Conservation (phyloP, 2,797 vertebrate genomes). For the Lacerta bilineata region DNA sequence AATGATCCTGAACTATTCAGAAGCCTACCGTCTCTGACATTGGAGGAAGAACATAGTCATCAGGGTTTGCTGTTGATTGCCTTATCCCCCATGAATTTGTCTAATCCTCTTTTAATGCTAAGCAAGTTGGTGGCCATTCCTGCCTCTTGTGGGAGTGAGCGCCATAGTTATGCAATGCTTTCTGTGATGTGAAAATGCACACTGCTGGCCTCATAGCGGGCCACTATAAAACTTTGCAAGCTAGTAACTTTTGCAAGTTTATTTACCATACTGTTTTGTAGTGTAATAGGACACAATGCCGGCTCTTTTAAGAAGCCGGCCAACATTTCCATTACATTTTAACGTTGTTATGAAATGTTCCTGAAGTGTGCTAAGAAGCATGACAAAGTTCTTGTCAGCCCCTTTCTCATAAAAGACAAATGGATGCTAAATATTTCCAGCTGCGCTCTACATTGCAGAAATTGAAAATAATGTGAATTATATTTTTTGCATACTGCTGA, state of each 20-base stretch:
- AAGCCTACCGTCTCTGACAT: background rate
- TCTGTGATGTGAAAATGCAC: too few relatives aligned
- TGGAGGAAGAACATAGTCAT: too few relatives aligned
- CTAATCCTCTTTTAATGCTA: too few relatives aligned
- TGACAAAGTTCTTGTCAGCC: constrained; percentile 61
- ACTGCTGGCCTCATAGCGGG: too few relatives aligned
- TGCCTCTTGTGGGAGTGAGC: too few relatives aligned
- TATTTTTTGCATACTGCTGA: constrained; percentile 37
- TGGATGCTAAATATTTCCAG: constrained; percentile 65
- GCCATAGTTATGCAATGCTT: too few relatives aligned
- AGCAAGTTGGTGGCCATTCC: too few relatives aligned
- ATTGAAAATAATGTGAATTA: constrained; percentile 40
- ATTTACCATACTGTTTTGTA: too few relatives aligned
- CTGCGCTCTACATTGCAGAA: constrained; percentile 59
- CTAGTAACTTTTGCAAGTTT: too few relatives aligned
- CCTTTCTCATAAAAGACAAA: constrained; percentile 59
- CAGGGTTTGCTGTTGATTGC: too few relatives aligned
- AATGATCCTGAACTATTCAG: background rate
- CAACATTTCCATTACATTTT: constrained; percentile 13
- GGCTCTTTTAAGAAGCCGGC: background rate
- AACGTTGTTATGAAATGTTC: constrained; percentile 10
- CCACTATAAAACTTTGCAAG: too few relatives aligned
- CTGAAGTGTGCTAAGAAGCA: constrained; percentile 6
- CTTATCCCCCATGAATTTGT: too few relatives aligned
- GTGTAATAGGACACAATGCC: background rate